Base-by-base conservation (phyloP, 2,113 vertebrate genomes). In the Mobula hypostoma region DNA sequence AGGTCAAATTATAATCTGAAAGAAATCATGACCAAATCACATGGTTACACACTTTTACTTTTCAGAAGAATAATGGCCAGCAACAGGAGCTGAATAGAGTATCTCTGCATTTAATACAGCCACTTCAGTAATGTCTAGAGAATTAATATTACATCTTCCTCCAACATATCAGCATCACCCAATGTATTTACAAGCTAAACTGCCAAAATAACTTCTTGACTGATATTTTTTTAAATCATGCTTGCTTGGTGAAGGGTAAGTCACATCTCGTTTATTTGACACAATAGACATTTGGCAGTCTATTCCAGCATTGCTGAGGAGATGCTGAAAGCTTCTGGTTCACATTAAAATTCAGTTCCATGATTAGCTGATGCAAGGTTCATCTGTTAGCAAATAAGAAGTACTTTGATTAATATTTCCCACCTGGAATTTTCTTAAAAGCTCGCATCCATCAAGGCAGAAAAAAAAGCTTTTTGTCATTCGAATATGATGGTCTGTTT, bases 341-440 rank as follows among this genome's bases (percentile, higher is more conserved):
- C n/a, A 5, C 61, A 66, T 68, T 90, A 90, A 90, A 32, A 90
- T 90, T 90, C 29, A 66, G 61, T n/a, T 66, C 61, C 29, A 17
- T 90, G 61, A 90, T 66, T 90, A 66, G 63, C 85, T 90, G 85
- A 90, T 90, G 61, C 85, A 32, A 90, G 15, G 61, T 90, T 90
- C 61, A 66, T 90, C 63, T 9, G 48, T 87, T 87, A 56, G 83
- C 56, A 87, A 87, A 87, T 61, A 14, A 87, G 58, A 87, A 61
- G 56, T 61, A 9, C 85, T 68, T 90, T 63, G 85, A 90, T 93
- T 93, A 93, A 93, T 93, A 74, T 72, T 93, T 66, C 5, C 66
- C 90, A 93, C 68, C 90, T 72, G 68, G 68, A 74, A 72, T 36
- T 19, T 74, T 93, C 36, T 93, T 48, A 74, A 40, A 93, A 93